Evolutionary conservation across 2,888 invertebrate species (phyloP).

Genomic region (Galeruca laticollis): DNA sequence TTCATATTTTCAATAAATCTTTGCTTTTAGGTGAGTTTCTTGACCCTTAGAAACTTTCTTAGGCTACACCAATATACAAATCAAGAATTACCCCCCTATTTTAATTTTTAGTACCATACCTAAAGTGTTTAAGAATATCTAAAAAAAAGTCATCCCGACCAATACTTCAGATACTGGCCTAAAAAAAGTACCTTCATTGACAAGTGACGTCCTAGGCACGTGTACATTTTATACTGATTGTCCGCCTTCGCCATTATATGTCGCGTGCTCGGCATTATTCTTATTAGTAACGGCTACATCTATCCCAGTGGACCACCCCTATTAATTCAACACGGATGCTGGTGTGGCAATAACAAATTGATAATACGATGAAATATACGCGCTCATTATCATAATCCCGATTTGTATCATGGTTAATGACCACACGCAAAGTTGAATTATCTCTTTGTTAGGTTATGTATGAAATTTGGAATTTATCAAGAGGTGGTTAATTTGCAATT

Average conservation of each 20-base stretch:
- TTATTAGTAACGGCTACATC: constrained; percentile 46
- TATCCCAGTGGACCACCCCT: constrained; percentile 44
- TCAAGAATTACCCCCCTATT: too few species aligned
- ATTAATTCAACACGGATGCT: constrained; percentile 45
- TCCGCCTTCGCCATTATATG: constrained; percentile 48
- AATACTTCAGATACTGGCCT: background rate
- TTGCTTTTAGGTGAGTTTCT: too few species aligned
- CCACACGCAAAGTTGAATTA: constrained; percentile 44
- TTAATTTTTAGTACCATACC: too few species aligned
- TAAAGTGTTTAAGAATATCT: too few species aligned
- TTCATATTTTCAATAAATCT: too few species aligned
- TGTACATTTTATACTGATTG: constrained; percentile 43
- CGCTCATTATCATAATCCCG: constrained; percentile 47
- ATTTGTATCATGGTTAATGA: constrained; percentile 46
- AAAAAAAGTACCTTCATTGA: constrained; percentile 3
- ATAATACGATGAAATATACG: constrained; percentile 48
- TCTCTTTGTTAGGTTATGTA: constrained; percentile 25
- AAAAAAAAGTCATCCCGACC: too few species aligned
- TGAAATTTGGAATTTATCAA: constrained; percentile 26
- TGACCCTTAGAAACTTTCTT: too few species aligned
- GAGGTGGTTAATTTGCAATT: constrained; percentile 25
- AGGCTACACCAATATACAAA: too few species aligned
- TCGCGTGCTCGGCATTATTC: constrained; percentile 44
- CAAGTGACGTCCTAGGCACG: constrained; percentile 34
- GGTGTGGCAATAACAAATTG: constrained; percentile 47